A percentile compares a stretch with the other conserved stretches of the same genome.
These are phyloP conservation scores for Sinocyclocheilus maitianheensis DNA, from an alignment of 2,113 vertebrate species.

Conservation along the genomic window DNA sequence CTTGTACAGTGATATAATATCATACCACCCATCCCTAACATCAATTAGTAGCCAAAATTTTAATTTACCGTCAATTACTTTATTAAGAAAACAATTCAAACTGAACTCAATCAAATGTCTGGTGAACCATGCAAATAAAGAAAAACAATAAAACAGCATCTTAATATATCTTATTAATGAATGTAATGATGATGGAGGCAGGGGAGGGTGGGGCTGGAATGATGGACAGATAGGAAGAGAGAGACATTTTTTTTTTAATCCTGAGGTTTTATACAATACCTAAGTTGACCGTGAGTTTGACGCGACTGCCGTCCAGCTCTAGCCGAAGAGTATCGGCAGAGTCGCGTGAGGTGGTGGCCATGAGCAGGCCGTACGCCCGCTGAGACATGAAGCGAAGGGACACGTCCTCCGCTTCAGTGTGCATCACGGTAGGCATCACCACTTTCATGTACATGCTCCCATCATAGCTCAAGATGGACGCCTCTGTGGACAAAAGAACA, in stretches of 20 bases:
- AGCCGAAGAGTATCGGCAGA: conserved; percentile 94
- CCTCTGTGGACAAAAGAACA: conserved; percentile 78
- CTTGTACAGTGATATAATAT: neutral
- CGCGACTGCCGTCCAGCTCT: conserved; percentile 92
- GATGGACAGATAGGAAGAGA: conserved; percentile 55
- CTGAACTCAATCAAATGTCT: conserved; percentile 38
- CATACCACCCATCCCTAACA: conserved; percentile 19
- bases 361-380: conserved; percentile 91
- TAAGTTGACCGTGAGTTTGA: conserved; percentile 99
- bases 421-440: conserved; percentile 96
- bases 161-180: conserved; percentile 39
- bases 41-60: conserved; percentile 51
- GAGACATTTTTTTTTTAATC: conserved; percentile 49
- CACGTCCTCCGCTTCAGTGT: conserved; percentile 96
- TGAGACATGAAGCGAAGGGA: conserved; percentile 97
- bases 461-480: conserved; percentile 95
- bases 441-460: conserved; percentile 99
- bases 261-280: conserved; percentile 88
- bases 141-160: conserved; percentile 39
- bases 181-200: conserved; percentile 31
- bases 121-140: conserved; percentile 64
- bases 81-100: conserved; percentile 25
- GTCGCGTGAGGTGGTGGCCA: conserved; percentile 94
- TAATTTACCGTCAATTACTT: conserved; percentile 42
- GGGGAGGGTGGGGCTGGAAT: conserved; percentile 27